Evolutionary conservation across 2,888 invertebrate genomes (phyloP), one percentile per base, ranked within the genome.

Genomic region (Chydorus sphaericus): DNA sequence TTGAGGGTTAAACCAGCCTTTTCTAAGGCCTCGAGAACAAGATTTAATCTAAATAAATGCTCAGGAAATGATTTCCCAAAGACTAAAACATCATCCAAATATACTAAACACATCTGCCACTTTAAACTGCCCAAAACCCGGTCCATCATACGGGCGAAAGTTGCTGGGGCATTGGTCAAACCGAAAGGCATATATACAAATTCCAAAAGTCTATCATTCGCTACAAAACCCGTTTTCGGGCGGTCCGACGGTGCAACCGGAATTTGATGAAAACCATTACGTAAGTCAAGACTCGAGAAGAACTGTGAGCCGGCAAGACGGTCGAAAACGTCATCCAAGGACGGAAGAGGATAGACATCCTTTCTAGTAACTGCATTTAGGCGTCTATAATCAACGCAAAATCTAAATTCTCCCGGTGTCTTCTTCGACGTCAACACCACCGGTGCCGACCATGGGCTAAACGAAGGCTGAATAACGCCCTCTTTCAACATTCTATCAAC

Each of bases 121-220:
- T 59, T 61, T 23, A 66, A 54, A 36, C 61, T 64, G 0, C 58
- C 31, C 28, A 48, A 14, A 10, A 48, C 49, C 28, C 26, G 20
- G 11, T 48, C 49, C 49, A 48, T 48, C 28, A 48, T 16, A 10
- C 49, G 18, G 16, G 20, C 26, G 5, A 26, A 48, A 0, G 65
- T 64, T 1, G 65, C 61, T 5, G 68, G 69, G 0, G 70, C 67
- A 57, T 70, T 70, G 0, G 59, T 60, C 0, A 70, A 61, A 1
- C 67, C 68, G 57, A 68, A 70, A 3, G 67, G 65, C 65, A 68
- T 65, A 0, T 60, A 59, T n/a, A 66, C 62, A 55, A 64, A 69
- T 57, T 70, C 66, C 44, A 61, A 70, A n/a, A 68, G 65, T 0
- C 69, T 68, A 38, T 67, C 65, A 0, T 66, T 65, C 0, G 68